Base-by-base conservation (phyloP, 1,140 invertebrate genomes). In the Platyscapa corneri region DNA sequence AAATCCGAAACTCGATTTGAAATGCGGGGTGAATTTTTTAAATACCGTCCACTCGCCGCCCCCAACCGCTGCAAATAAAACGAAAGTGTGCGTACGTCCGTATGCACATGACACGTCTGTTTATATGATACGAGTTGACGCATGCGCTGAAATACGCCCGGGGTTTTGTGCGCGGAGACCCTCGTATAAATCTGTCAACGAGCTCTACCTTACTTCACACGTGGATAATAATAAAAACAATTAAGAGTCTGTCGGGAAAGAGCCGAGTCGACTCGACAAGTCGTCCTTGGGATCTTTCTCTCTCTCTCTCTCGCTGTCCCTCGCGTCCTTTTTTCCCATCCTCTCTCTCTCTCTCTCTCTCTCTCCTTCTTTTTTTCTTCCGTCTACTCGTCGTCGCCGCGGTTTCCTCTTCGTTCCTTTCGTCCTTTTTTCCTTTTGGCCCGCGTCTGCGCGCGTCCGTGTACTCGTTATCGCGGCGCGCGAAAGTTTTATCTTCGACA, bases 401-500 rank as follows among this genome's bases (percentile, higher is more conserved):
- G 53, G 53, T 49, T 77, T 72, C 42, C 65, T 82, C 65, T 34
- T 23, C 34, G 10, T 49, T 34, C 60, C 23, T 27, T 27, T 27
- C 56, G 1, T 81, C 23, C 20, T 70, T 30, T 39, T 60, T 34
- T 10, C n/a, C 60, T 67, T 30, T 70, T 46, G 37, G 39, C 39
- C 39, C 46, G 65, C 81, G 67, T 72, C 34, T 39, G 72, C 60
- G 0, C 56, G 60, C 72, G 60, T 18, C 42, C 75, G 75, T 86
- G 85, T 86, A 83, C 85, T 79, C 76, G 85, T 86, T 86, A 86
- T 86, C 85, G 85, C 27, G n/a, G 3, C 75, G 64, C 76, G 85
- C 75, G n/a, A 82, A 83, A 74, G 30, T 67, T 82, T 86, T 86
- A 86, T 83, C 81, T 86, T 77, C 53, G 85, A 86, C 85, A 86